Percentiles rank a stretch among this genome's conserved stretches.
Evolutionary conservation across 2,113 vertebrate genomes (phyloP).

Genomic region (Notarius quadriscutis): DNA sequence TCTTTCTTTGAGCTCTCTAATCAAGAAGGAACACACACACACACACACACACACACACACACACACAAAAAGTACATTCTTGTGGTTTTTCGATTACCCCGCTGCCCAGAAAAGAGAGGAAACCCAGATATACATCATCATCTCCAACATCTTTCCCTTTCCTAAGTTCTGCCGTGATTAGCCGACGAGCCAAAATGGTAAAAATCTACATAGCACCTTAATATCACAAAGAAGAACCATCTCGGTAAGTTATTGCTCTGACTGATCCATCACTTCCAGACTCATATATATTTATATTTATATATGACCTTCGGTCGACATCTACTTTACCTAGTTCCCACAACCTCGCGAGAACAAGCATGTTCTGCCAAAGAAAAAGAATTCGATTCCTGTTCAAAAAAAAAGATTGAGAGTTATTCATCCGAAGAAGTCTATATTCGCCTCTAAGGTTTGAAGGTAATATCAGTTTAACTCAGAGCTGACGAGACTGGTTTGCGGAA

Average conservation of each 20-base stretch:
- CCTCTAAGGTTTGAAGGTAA: conserved; percentile 70
- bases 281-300: conserved; percentile 26
- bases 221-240: conserved; percentile 61
- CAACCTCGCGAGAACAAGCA: not conserved
- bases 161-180: not conserved
- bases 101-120: not conserved
- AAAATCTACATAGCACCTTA: conserved; percentile 71
- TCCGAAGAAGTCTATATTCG: conserved; percentile 55
- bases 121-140: not conserved
- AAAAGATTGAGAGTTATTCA: conserved; percentile 1
- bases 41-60: conserved; percentile 5
- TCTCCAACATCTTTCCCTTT: not conserved
- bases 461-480: conserved; percentile 53
- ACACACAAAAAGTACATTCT: conserved; percentile 19
- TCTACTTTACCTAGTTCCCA: conserved; percentile 39
- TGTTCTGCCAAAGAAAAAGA: conserved; percentile 1
- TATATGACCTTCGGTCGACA: not conserved
- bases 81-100: not conserved
- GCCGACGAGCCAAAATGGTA: conserved; percentile 48
- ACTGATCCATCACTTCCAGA: conserved; percentile 61
- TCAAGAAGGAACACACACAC: not conserved
- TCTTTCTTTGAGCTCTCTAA: conserved; percentile 23
- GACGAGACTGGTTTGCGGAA: not conserved
- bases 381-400: not conserved
- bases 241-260: conserved; percentile 78